Evolutionary conservation across 2,888 invertebrate genomes (phyloP).

Genomic region (Tanaodytes sp.): DNA sequence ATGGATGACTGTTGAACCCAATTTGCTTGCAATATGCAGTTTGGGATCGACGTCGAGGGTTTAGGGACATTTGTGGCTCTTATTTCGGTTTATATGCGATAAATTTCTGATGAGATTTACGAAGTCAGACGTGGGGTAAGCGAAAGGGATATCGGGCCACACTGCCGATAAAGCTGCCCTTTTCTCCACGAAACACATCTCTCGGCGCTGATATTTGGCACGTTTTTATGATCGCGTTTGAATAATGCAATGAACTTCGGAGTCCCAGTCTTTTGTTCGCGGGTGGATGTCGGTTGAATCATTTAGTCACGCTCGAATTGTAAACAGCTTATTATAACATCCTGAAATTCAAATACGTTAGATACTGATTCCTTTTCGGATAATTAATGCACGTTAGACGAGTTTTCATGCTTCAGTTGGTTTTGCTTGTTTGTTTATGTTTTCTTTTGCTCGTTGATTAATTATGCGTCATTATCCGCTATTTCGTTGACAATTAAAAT

Average conservation of each 20-base stretch:
- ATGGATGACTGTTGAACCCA: slow-evolving; percentile 25
- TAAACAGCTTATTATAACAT: slow-evolving; percentile 43
- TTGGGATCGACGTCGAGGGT: slow-evolving; percentile 30
- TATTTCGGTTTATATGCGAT: slow-evolving; percentile 42
- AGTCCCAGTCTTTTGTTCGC: slow-evolving; percentile 46
- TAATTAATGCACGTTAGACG: slow-evolving; percentile 28
- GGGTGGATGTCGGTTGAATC: slow-evolving; percentile 30
- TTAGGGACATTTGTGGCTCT: slow-evolving; percentile 37
- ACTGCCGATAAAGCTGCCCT: slow-evolving; percentile 33
- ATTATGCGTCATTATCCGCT: slow-evolving; percentile 5
- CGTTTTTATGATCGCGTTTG: slow-evolving; percentile 49
- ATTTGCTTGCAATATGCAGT: slow-evolving; percentile 34
- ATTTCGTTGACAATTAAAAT: slow-evolving; percentile 21
- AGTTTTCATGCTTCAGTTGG: slow-evolving; percentile 17
- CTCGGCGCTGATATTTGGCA: slow-evolving; percentile 46
- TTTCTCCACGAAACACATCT: slow-evolving; percentile 42
- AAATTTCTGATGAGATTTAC: slow-evolving; percentile 49
- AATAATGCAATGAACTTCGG: slow-evolving; percentile 48
- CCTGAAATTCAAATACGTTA: slow-evolving; percentile 16
- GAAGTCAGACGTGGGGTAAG: slow-evolving; percentile 38
- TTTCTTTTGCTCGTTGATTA: slow-evolving; percentile 2
- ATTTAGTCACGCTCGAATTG: slow-evolving; percentile 44
- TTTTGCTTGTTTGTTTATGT: background rate
- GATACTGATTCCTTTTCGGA: slow-evolving; percentile 18
- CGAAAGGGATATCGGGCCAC: slow-evolving; percentile 46